Evolutionary conservation across 2,113 vertebrate genomes (phyloP).

Genomic region (Suncus etruscus): DNA sequence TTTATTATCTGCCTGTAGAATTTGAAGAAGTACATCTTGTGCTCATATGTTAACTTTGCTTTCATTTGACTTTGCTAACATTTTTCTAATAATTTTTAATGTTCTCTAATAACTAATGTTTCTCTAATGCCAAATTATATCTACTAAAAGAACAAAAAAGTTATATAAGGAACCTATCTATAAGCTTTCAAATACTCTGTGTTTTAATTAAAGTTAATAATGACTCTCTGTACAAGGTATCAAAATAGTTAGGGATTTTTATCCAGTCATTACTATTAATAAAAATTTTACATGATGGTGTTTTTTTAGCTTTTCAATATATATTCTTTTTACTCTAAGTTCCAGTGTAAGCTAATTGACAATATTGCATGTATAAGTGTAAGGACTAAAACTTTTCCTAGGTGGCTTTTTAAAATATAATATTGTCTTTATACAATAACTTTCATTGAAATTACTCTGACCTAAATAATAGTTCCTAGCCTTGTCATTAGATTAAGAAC

Average conservation of each 20-base stretch:
- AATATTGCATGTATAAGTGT: not conserved
- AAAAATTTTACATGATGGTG: too few relatives aligned
- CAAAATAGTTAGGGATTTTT: not conserved
- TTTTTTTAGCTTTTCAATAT: not conserved
- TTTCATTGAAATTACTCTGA: not conserved
- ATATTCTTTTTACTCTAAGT: not conserved
- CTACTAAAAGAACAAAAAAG: not conserved
- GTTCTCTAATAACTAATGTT: not conserved
- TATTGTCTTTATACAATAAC: conserved; percentile 17
- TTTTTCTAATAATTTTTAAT: not conserved
- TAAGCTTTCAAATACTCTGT: conserved; percentile 8
- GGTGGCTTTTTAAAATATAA: not conserved
- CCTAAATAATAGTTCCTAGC: not conserved
- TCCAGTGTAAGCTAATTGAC: not conserved
- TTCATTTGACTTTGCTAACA: too few relatives aligned
- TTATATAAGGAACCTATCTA: not conserved
- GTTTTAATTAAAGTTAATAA: conserved; percentile 16
- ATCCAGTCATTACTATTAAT: not conserved
- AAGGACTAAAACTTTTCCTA: not conserved
- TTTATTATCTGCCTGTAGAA: too few relatives aligned
- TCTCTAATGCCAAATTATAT: not conserved
- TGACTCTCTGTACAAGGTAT: not conserved
- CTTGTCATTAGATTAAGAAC: not conserved
- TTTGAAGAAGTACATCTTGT: too few relatives aligned
- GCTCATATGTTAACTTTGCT: too few relatives aligned